These are phyloP conservation scores for Chaetorhynchus papuensis DNA, from an alignment of 2,113 vertebrate species.

Conservation along the genomic window DNA sequence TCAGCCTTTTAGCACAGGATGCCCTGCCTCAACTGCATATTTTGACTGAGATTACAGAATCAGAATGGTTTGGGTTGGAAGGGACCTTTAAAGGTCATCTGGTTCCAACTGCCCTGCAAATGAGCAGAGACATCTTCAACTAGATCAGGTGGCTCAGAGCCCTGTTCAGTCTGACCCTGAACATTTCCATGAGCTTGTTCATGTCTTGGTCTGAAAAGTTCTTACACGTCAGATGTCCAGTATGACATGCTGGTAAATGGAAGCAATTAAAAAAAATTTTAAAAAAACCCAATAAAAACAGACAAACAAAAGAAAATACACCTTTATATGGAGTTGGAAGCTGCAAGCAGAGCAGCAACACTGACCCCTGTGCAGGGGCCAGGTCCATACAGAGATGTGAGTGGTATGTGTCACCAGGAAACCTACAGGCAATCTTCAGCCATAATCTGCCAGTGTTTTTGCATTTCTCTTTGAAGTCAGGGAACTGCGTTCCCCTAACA, in stretches of 20 bases:
- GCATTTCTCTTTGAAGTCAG: constrained; percentile 25
- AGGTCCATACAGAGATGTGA: neutral
- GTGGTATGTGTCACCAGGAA: neutral
- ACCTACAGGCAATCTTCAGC: neutral
- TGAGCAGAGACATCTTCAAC: neutral
- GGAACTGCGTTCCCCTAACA: neutral
- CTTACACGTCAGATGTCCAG: neutral
- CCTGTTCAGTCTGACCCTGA: neutral
- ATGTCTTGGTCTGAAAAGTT: neutral
- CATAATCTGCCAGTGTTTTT: neutral
- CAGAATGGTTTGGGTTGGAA: neutral
- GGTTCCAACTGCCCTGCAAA: fast-evolving
- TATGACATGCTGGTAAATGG: neutral
- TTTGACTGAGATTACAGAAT: neutral
- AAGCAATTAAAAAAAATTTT: neutral
- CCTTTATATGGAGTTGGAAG: neutral
- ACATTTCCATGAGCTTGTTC: neutral
- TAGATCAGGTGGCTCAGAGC: neutral
- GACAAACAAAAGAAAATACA: neutral
- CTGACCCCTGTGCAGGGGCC: neutral
- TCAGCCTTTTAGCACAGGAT: constrained; percentile 24
- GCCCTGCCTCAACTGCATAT: neutral
- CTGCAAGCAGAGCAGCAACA: neutral
- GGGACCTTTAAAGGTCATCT: neutral
- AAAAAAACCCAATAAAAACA: neutral